Base-by-base conservation (phyloP, 2,113 vertebrate species). In the Polypterus bichir region DNA sequence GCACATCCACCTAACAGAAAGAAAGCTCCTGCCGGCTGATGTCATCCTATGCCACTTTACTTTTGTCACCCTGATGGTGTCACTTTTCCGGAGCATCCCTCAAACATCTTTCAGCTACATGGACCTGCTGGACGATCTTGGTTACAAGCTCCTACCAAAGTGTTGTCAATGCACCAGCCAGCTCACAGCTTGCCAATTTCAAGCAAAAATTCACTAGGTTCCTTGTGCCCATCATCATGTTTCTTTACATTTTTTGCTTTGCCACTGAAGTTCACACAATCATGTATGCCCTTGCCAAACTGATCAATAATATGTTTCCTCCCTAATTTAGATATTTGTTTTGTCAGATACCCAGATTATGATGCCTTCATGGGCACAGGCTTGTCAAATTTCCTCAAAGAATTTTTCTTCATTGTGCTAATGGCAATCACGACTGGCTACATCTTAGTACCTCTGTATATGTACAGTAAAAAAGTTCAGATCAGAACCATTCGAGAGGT, bases 71-170 rank as follows among this genome's bases (percentile, higher is more conserved):
- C 49, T 65, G 3, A 5, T 62, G 7, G 67, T 69, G n/a, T 9
- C 60, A 3, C 53, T 69, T 6, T 64, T 61, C 10, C 60, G 56
- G 1, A 55, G 64, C 53, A 55, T 65, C 47, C 60, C 67, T 46
- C 62, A 69, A 27, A 48, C 64, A 46, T 60, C 60, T 3, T 49
- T 65, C 5, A 64, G 67, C 44, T 5, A 62, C 5, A 53, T 59
- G n/a, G 48, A 69, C 9, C 58, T 69, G 45, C 57, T 69, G 6
- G 63, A 48, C 6, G 63, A 69, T 11, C 7, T 46, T 7, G 59
- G 64, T 10, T 65, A 60, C 48, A 69, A 62, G 45, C 47, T 68
- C 59, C 5, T 61, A 64, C 51, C 64, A 69, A n/a, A 54, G 67
- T 47, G 51, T 69, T 6, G 45, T 48, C 10, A 61, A 65, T n/a